Base-by-base conservation (phyloP, 2,888 invertebrate genomes). In the Penaeus monodon region DNA sequence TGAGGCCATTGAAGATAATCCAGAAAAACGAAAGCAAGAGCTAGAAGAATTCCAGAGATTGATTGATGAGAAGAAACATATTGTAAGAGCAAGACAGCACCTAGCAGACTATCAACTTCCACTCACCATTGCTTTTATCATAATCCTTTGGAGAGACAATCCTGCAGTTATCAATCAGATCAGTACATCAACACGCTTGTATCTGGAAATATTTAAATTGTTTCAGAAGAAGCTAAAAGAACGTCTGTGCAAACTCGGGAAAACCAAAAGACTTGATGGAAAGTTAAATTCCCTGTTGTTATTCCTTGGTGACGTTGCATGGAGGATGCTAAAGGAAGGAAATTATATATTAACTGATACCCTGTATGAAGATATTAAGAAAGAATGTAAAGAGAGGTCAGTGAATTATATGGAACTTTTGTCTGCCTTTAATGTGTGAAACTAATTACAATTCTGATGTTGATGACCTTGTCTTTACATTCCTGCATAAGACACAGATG, bases 401-500 rank as follows among this genome's bases (percentile, higher is more conserved):
- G 65, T 66, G 27, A 17, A 80, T 29, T 22, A 33, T 27, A 38
- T 33, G 29, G 63, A 80, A 29, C 14, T 80, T 65, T 44, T 80
- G 17, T 27, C 63, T 38, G 80, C 66, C 8, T 65, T 65, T 80
- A 6, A n/a, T 33, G 17, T 80, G 33, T 33, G 80, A 80, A 33
- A 80, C 38, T 20, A 80, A 65, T 22, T 27, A 65, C 14, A 57
- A 49, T n/a, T 27, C 24, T 49, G n/a, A 27, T 38, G 22, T 20
- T n/a, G 66, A 64, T 22, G 14, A 17, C 38, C 33, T n/a, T 33
- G 20, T 12, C 33, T 80, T 66, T 66, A 66, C 49, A 22, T 80
- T 80, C 27, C 1, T 80, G 8, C 65, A 65, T 65, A 49, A 29
- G 63, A 63, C 80, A 66, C 80, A 80, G 44, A 80, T 80, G 80